A percentile compares a stretch with the other conserved stretches of the same genome.
These are phyloP conservation scores for Halichoeres trimaculatus DNA, from an alignment of 2,113 vertebrate species.

Conservation along the genomic window DNA sequence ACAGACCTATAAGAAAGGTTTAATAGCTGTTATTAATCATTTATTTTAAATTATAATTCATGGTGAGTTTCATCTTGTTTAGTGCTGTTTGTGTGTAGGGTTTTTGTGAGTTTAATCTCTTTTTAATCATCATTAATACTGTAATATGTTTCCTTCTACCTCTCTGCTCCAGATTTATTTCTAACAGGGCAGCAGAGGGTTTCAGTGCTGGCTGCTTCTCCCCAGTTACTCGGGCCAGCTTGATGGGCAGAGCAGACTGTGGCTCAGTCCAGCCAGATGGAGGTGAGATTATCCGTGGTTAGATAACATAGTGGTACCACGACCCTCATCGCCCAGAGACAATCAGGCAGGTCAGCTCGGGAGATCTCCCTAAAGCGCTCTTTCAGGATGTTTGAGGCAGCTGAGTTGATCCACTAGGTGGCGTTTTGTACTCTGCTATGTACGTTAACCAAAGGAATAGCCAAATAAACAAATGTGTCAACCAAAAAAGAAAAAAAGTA, in stretches of 20 bases:
- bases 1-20: too few species aligned
- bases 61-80: too few species aligned
- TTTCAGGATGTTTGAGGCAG: neutral
- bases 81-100: too few species aligned
- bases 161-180: neutral
- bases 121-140: neutral
- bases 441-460: neutral
- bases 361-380: neutral
- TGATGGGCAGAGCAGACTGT: slow-evolving; percentile 42
- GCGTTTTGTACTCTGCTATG: neutral
- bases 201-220: slow-evolving; percentile 35
- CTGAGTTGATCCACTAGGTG: slow-evolving; percentile 6
- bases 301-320: slow-evolving; percentile 57
- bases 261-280: slow-evolving; percentile 64
- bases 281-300: slow-evolving; percentile 69
- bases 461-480: neutral
- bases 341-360: slow-evolving; percentile 8
- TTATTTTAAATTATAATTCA: too few species aligned
- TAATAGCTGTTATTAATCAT: too few species aligned
- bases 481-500: too few species aligned
- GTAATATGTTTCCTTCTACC: neutral
- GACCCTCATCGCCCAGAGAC: slow-evolving; percentile 30
- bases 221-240: slow-evolving; percentile 19
- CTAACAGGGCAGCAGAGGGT: neutral
- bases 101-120: neutral